phyloP scores from a whole-genome alignment of 2,888 invertebrate genomes.

The Lasius platythorax region DNA sequence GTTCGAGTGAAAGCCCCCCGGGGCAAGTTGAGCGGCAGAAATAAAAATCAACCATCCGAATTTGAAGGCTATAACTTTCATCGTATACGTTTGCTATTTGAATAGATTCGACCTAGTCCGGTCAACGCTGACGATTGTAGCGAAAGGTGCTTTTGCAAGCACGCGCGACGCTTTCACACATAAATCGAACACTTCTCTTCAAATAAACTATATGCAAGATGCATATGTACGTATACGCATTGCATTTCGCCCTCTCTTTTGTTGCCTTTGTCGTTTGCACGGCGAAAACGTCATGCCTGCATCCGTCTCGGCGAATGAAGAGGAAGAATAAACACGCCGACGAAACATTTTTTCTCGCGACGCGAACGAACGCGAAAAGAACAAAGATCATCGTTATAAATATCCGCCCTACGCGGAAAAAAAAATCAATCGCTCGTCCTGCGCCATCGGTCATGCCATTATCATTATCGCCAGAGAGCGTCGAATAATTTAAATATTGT shows the following conservation, averaged over 20 bases:
- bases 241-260: constrained; percentile 57
- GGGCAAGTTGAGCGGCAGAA: constrained; percentile 25
- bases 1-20: constrained; percentile 31
- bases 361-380: constrained; percentile 4
- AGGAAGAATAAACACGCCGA: constrained; percentile 8
- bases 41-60: constrained; percentile 51
- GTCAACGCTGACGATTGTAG: constrained; percentile 12
- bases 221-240: constrained; percentile 11
- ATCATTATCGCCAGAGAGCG: constrained; percentile 3
- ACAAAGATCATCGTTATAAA: not conserved
- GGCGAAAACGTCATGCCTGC: not conserved
- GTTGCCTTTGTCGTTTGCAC: constrained; percentile 52
- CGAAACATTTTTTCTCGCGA: constrained; percentile 51
- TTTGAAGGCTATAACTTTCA: constrained; percentile 49
- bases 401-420: not conserved
- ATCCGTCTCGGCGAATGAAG: not conserved
- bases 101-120: constrained; percentile 15
- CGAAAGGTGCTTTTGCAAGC: not conserved
- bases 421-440: constrained; percentile 13
- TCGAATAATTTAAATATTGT: constrained; percentile 22
- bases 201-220: constrained; percentile 57
- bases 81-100: constrained; percentile 26
- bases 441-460: not conserved
- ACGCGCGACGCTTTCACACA: not conserved
- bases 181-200: constrained; percentile 51